A percentile compares a stretch with the other conserved stretches of the same genome.
Evolutionary conservation across 2,113 vertebrate species (phyloP).

Genomic region (Raja brachyura): DNA sequence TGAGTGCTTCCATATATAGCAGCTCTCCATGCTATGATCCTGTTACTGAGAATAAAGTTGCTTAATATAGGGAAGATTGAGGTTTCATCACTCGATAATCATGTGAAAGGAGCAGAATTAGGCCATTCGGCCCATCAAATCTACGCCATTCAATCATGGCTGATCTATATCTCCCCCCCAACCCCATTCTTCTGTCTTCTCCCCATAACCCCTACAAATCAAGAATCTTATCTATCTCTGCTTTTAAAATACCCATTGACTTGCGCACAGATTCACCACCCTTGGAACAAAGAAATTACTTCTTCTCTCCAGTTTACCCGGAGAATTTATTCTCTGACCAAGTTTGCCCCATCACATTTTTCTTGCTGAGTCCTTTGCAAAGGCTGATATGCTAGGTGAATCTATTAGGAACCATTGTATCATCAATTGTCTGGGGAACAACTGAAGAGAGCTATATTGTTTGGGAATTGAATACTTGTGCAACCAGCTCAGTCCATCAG

Average conservation of each 20-base stretch:
- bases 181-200: too few relatives aligned
- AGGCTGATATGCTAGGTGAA: not conserved
- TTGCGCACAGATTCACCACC: too few relatives aligned
- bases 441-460: not conserved
- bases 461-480: not conserved
- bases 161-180: too few relatives aligned
- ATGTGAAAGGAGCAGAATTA: too few relatives aligned
- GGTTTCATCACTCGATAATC: not conserved
- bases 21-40: not conserved
- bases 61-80: not conserved
- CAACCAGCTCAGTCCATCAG: not conserved
- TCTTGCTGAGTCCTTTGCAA: not conserved
- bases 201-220: too few relatives aligned
- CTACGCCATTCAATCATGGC: too few relatives aligned
- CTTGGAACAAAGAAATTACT: too few relatives aligned
- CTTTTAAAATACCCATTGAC: too few relatives aligned
- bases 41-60: not conserved
- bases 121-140: too few relatives aligned
- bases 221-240: too few relatives aligned
- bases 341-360: not conserved
- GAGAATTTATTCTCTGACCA: constrained; percentile 3
- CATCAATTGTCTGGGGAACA: not conserved
- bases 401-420: not conserved
- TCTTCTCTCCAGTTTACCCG: not conserved
- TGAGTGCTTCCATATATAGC: not conserved